Evolutionary conservation across 1,140 invertebrate species (phyloP).

Genomic region (Phymastichus coffea): DNA sequence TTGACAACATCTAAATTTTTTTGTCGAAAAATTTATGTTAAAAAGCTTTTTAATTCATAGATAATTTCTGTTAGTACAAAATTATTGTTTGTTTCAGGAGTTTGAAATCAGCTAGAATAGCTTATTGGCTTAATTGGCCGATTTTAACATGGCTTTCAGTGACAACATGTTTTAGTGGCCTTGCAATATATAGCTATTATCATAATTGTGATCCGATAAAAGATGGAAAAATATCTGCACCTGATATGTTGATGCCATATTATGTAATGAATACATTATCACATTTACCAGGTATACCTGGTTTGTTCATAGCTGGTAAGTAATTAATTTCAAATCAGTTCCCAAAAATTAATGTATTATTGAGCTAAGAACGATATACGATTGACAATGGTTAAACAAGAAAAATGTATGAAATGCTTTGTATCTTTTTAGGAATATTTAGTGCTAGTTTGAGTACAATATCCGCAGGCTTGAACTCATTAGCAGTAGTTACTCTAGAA

Average conservation of each 20-base stretch:
- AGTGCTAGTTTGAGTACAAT: constrained; percentile 83
- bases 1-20: background rate
- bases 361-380: no score
- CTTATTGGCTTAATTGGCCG: constrained; percentile 71
- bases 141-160: constrained; percentile 69
- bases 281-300: constrained; percentile 69
- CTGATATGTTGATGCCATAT: constrained; percentile 70
- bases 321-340: background rate
- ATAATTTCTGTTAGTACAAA: background rate
- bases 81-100: constrained; percentile 41
- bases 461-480: constrained; percentile 80
- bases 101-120: constrained; percentile 63
- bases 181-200: constrained; percentile 78
- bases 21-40: background rate
- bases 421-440: constrained; percentile 64
- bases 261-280: constrained; percentile 78
- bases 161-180: constrained; percentile 72
- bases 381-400: no score
- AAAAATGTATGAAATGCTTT: background rate
- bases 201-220: constrained; percentile 72
- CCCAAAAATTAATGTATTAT: constrained; percentile 3
- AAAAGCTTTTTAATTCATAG: background rate
- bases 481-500: constrained; percentile 84
- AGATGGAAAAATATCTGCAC: constrained; percentile 55
- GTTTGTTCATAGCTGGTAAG: constrained; percentile 73